These are phyloP conservation scores for Cygnus buccinator DNA, from an alignment of 2,113 vertebrate genomes.

Conservation along the genomic window DNA sequence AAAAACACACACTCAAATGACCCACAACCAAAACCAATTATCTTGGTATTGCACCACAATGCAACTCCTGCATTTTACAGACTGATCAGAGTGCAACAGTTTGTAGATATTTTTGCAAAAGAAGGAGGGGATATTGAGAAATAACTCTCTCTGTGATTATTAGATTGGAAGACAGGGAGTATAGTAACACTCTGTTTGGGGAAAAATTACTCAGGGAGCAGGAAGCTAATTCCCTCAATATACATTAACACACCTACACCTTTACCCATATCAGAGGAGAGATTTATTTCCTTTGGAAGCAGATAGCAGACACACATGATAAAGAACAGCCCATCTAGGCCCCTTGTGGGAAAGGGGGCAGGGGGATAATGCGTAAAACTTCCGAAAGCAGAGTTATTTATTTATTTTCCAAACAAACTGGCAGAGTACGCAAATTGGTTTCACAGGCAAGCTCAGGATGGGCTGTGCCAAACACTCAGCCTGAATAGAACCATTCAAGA, in stretches of 20 bases:
- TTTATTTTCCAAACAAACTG: not conserved
- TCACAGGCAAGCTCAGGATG: slow-evolving; percentile 16
- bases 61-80: not conserved
- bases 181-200: not conserved
- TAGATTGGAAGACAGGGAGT: not conserved
- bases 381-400: not conserved
- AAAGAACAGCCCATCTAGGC: not conserved
- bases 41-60: not conserved
- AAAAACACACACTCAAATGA: not conserved
- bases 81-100: not conserved
- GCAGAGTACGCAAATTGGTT: not conserved
- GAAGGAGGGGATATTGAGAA: not conserved
- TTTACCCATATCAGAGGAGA: not conserved
- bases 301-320: not conserved
- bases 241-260: not conserved
- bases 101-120: not conserved
- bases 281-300: not conserved
- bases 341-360: not conserved
- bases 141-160: not conserved
- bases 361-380: accelerated
- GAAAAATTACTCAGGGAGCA: not conserved
- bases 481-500: slow-evolving; percentile 45
- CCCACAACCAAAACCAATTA: not conserved
- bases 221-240: not conserved
- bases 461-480: not conserved